Percentiles rank a stretch among this genome's conserved stretches.
phyloP scores from a whole-genome alignment of 2,113 vertebrate species.

The Candoia aspera region DNA sequence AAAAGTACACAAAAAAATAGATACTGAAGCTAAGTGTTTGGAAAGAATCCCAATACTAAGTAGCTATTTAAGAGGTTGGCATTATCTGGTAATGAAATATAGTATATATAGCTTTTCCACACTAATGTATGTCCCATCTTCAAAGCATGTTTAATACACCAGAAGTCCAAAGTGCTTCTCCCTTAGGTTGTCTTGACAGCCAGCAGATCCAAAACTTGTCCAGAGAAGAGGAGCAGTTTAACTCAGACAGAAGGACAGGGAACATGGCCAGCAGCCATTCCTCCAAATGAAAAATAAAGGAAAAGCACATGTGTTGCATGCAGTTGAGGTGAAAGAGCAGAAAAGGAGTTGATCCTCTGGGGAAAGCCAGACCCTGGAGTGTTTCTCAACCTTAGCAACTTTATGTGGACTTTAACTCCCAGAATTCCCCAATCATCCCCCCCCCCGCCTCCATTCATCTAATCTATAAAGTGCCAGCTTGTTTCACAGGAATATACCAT shows the following conservation, averaged over 20 bases:
- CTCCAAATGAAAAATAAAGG: background rate
- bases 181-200: background rate
- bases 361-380: background rate
- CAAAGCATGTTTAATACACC: background rate
- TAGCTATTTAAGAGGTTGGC: no score
- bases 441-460: background rate
- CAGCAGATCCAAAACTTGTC: background rate
- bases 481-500: background rate
- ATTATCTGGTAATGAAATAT: no score
- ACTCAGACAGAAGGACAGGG: background rate
- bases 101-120: no score
- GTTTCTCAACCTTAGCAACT: background rate
- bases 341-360: background rate
- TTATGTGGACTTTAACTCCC: background rate
- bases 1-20: no score
- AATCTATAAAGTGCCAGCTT: background rate
- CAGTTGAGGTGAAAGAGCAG: background rate
- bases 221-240: background rate
- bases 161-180: background rate
- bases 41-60: no score
- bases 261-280: background rate
- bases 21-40: no score
- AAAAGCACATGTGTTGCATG: background rate
- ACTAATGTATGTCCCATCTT: background rate
- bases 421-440: background rate